Base-by-base conservation (phyloP, 2,113 vertebrate genomes). In the Siniperca knerii region DNA sequence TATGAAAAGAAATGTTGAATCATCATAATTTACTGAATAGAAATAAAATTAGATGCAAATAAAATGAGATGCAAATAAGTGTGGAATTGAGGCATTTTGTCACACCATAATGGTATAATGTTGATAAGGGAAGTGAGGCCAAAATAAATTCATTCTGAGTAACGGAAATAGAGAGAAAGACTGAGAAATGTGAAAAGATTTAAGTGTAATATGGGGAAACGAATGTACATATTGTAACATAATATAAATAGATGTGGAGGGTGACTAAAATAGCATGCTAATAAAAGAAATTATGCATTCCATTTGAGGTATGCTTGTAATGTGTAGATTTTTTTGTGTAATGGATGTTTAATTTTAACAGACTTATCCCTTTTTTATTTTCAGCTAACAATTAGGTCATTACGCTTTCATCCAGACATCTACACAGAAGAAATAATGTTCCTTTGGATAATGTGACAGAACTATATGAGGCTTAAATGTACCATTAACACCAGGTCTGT, bases 41-140 rank as follows among this genome's bases (percentile, higher is more conserved):
- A 75, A 88, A 83, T 77, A 69, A 89, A 94, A 93, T 94, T 80
- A 93, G 87, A 95, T 95, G 93, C 92, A 93, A 93, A 95, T 95
- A 84, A 89, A 94, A 93, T 94, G 82, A 93, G 87, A 95, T 95
- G 93, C 92, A 93, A 93, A 95, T 95, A 84, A 90, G 88, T 87
- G 79, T 88, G 87, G 83, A 83, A 42, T 92, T 91, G 70, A 91
- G 87, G 84, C 89, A 90, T 91, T 93, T 94, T 93, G 90, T 92
- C 91, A 93, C 89, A 82, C 75, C 81, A 77, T 90, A 91, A 91
- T 90, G 64, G 85, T 81, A 83, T 83, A 88, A 90, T 86, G 87
- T 86, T 87, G 90, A 93, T 89, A 95, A 91, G 82, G 76, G 67
- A 89, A 86, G 82, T 55, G 78, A 86, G 75, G 82, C 87, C 68